Evolutionary conservation across 1,140 invertebrate species (phyloP).

Genomic region (Polypedilum vanderplanki): DNA sequence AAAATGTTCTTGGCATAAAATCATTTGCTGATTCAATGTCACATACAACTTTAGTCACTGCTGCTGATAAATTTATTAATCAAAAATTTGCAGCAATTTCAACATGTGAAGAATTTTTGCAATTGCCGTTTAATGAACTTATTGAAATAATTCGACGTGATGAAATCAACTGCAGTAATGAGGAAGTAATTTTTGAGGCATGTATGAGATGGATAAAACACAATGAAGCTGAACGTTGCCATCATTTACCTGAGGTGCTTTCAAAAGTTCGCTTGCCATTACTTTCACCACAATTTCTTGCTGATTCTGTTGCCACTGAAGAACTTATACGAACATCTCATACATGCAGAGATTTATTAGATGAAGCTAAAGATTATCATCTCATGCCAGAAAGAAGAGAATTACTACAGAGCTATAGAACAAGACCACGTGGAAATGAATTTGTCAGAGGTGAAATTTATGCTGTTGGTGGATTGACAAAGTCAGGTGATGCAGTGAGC

Average conservation of each 20-base stretch:
- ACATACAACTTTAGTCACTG: conserved; percentile 62
- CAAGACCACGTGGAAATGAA: conserved; percentile 67
- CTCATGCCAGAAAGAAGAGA: conserved; percentile 63
- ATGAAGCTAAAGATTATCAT: conserved; percentile 79
- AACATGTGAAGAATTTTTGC: conserved; percentile 69
- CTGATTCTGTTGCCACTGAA: conserved; percentile 77
- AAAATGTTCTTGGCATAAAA: conserved; percentile 77
- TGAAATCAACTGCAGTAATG: conserved; percentile 67
- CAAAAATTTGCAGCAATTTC: conserved; percentile 76
- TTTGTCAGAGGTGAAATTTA: conserved; percentile 73
- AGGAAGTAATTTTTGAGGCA: conserved; percentile 75
- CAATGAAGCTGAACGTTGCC: conserved; percentile 50
- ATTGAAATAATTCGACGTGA: conserved; percentile 67
- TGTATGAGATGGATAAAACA: conserved; percentile 76
- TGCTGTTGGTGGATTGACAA: conserved; percentile 80
- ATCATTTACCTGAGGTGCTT: conserved; percentile 62
- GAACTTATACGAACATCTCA: conserved; percentile 68
- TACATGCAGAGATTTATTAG: conserved; percentile 71
- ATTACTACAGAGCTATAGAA: conserved; percentile 67
- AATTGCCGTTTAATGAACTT: conserved; percentile 52
- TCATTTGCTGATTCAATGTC: conserved; percentile 77
- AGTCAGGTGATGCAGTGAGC: conserved; percentile 76
- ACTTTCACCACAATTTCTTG: conserved; percentile 72
- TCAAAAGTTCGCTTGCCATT: conserved; percentile 71
- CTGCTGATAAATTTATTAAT: conserved; percentile 75